Base-by-base conservation (phyloP, 2,113 vertebrate genomes). In the Toxotes chatareus region DNA sequence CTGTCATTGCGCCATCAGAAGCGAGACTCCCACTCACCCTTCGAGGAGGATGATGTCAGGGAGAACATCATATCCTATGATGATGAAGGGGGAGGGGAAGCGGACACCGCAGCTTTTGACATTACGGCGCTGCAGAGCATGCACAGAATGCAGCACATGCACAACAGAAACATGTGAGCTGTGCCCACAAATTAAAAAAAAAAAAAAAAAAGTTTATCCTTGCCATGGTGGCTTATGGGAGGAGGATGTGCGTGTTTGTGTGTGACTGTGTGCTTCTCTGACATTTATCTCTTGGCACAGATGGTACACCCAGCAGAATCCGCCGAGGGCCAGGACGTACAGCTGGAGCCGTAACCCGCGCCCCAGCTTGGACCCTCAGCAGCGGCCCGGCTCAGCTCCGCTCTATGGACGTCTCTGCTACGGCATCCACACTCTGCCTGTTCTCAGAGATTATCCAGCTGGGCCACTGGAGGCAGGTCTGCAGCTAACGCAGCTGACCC, bases 21-120 rank as follows among this genome's bases (percentile, higher is more conserved):
- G 85, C 89, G 92, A 61, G 95, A 95, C 89, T 89, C 93, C 81
- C 92, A 91, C 76, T 93, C 92, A 4, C 82, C 94, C 44, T 84
- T 90, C 32, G 95, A 96, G 88, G 93, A 95, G 51, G 95, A 95
- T 64, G 95, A 96, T 74, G 93, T 96, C 86, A 87, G 95, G 61
- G 95, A 96, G 88, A 96, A 96, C 93, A 96, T 96, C 91, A 95
- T 96, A 79, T 94, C 94, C 79, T 97, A 97, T 4, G 96, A 97
- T 14, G 97, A 97, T 5, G 96, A 97, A 85, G 96, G 97, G 1
- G 97, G 97, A 0, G 97, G 97, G 14, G 97, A 97, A 31, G 96
- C 96, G 4, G 97, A 98, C 93, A 98, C 97, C 0, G 95, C 96
- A 8, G 97, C 97, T 32, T 97, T 97, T 31, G 97, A 98, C 95